A percentile compares a stretch with the other conserved stretches of the same genome.
phyloP scores from a whole-genome alignment of 2,113 vertebrate genomes.

The Cavia aperea region DNA sequence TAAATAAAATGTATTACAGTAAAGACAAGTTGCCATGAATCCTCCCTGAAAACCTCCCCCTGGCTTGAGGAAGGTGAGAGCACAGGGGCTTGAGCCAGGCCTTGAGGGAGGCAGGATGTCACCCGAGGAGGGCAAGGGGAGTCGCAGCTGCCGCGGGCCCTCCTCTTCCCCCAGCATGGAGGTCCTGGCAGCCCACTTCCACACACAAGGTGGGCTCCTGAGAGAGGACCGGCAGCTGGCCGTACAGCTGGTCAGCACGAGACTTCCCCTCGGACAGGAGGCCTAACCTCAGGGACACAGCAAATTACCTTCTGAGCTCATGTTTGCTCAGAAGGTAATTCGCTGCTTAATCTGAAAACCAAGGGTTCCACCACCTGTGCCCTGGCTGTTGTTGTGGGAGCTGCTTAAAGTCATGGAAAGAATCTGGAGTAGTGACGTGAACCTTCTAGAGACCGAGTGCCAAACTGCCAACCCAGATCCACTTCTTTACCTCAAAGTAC shows the following conservation, averaged over 20 bases:
- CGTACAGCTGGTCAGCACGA: neutral
- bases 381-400: neutral
- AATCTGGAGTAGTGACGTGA: neutral
- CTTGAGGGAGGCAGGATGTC: neutral
- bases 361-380: neutral
- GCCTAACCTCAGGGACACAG: neutral
- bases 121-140: neutral
- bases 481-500: neutral
- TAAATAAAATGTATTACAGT: neutral
- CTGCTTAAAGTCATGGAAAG: neutral
- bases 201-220: neutral
- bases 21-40: neutral
- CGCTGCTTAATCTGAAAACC: neutral
- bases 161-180: neutral
- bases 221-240: neutral
- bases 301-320: neutral
- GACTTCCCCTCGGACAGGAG: neutral
- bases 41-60: neutral
- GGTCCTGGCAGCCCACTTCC: neutral
- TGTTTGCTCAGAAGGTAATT: neutral
- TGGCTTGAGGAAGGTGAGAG: neutral
- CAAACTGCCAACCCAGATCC: neutral
- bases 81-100: neutral
- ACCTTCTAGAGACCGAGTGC: neutral
- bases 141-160: neutral